Evolutionary conservation across 2,113 vertebrate genomes (phyloP).

Genomic region (Embiotoca jacksoni): DNA sequence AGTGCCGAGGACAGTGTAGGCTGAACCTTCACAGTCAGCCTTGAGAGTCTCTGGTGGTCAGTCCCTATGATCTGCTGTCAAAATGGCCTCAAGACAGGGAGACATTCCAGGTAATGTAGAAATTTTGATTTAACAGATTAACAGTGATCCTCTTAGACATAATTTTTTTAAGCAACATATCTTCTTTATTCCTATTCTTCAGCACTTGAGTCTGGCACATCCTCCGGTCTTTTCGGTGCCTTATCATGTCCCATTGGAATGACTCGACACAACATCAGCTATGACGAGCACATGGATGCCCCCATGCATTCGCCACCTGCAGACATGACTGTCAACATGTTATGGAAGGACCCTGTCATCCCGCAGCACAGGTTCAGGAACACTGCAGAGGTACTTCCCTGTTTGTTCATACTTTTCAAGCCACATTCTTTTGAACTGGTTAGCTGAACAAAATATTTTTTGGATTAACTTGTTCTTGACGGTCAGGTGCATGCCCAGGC

Average conservation of each 20-base stretch:
- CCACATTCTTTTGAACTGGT: neutral
- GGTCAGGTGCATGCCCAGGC: neutral
- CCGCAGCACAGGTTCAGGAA: conserved; percentile 90
- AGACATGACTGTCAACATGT: conserved; percentile 84
- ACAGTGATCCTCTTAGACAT: neutral
- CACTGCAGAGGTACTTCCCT: conserved; percentile 84
- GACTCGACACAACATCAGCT: conserved; percentile 87
- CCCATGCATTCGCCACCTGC: conserved; percentile 91
- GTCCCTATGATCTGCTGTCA: conserved; percentile 15
- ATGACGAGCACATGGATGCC: conserved; percentile 89
- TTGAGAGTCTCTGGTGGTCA: conserved; percentile 1
- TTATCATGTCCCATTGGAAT: conserved; percentile 88
- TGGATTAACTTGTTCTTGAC: neutral
- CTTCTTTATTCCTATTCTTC: neutral
- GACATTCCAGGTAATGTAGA: conserved; percentile 77
- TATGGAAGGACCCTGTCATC: conserved; percentile 92
- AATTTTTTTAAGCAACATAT: neutral
- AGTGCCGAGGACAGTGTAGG: conserved; percentile 6
- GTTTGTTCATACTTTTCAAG: neutral
- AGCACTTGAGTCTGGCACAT: conserved; percentile 73
- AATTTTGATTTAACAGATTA: neutral
- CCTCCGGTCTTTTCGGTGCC: conserved; percentile 80
- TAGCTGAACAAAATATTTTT: neutral
- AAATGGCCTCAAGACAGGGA: conserved; percentile 71
- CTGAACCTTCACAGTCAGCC: neutral